Evolutionary conservation across 1,140 invertebrate species (phyloP).

Genomic region (Monomorium pharaonis): DNA sequence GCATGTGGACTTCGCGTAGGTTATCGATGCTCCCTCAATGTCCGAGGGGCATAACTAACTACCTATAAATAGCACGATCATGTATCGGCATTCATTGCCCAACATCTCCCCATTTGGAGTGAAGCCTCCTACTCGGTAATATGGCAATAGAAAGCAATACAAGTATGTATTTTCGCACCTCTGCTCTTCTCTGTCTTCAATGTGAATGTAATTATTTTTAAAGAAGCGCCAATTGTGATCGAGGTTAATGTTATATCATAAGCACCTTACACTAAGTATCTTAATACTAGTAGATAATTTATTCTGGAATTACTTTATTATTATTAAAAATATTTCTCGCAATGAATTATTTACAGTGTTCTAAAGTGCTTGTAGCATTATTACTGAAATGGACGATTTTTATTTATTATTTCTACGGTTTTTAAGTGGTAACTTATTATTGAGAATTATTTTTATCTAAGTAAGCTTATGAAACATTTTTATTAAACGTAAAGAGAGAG

Average conservation of each 20-base stretch:
- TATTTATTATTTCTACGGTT: no score
- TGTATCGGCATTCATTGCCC: constrained; percentile 69
- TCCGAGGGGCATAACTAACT: constrained; percentile 66
- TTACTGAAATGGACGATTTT: no score
- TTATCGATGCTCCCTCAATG: constrained; percentile 72
- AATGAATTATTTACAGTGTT: no score
- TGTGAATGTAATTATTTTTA: background rate
- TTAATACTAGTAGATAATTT: no score
- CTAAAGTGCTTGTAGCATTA: no score
- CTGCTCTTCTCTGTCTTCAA: background rate
- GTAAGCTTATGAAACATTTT: background rate
- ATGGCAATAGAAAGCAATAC: background rate
- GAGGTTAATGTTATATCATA: no score
- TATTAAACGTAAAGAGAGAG: background rate
- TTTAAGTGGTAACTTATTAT: no score
- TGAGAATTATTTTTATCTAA: background rate
- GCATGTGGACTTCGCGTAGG: constrained; percentile 76
- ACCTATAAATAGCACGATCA: constrained; percentile 72
- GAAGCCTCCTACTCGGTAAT: background rate
- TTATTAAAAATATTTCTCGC: no score
- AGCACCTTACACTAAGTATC: no score
- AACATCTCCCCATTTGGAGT: background rate
- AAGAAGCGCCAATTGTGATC: no score
- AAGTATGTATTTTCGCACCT: background rate
- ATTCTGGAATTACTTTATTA: no score